phyloP scores from a whole-genome alignment of 2,888 invertebrate species.

The Maniola hyperantus region DNA sequence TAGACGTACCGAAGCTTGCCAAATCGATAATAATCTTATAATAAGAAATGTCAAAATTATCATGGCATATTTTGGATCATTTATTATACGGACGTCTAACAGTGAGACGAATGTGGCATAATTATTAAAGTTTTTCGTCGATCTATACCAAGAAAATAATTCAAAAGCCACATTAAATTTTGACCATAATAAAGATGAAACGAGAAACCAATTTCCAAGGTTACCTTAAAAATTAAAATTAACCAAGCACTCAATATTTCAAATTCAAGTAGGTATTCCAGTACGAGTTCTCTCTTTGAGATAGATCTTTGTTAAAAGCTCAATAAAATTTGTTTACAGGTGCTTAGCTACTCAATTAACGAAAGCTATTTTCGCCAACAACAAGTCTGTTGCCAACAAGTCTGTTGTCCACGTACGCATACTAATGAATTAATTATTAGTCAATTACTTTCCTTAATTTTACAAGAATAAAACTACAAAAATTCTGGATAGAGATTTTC shows the following conservation, averaged over 20 bases:
- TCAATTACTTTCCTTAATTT: no score
- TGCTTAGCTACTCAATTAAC: neutral
- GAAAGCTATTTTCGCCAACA: no score
- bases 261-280: neutral
- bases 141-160: constrained; percentile 25
- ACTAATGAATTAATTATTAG: no score
- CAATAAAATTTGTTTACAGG: neutral
- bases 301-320: neutral
- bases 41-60: constrained; percentile 59
- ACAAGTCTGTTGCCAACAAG: neutral
- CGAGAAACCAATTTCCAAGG: neutral
- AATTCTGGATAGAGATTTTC: no score
- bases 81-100: constrained; percentile 66
- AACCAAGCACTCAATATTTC: neutral
- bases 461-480: no score
- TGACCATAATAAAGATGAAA: constrained; percentile 11
- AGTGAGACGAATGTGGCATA: constrained; percentile 65
- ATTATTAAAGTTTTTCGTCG: constrained; percentile 36
- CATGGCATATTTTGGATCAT: constrained; percentile 68
- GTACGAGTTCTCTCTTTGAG: neutral
- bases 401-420: no score
- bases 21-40: constrained; percentile 78
- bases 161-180: constrained; percentile 23
- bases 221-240: neutral
- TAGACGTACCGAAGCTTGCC: constrained; percentile 63